phyloP scores from a whole-genome alignment of 2,797 vertebrate species.

The Alectoris magna region DNA sequence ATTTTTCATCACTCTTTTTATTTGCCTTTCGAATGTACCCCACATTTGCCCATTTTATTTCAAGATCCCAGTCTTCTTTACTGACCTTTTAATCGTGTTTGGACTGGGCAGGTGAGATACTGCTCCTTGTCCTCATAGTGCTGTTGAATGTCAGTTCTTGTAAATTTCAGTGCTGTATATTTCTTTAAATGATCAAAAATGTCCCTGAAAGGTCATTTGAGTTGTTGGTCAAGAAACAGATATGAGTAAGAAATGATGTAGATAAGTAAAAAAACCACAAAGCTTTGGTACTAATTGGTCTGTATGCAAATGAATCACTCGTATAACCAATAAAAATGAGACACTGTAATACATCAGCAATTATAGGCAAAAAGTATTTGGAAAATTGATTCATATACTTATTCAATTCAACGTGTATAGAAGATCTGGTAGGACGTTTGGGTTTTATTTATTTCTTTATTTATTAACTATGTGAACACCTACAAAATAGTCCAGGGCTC shows the following conservation, averaged over 20 bases:
- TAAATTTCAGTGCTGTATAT: not conserved
- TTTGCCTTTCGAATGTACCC: not conserved
- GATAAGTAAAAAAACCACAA: not conserved
- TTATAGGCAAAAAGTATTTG: not conserved
- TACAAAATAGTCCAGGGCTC: not conserved
- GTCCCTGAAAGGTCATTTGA: not conserved
- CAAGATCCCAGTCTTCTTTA: not conserved
- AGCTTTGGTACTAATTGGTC: not conserved
- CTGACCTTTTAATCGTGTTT: not conserved
- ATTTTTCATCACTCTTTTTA: not conserved
- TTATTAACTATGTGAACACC: fast-evolving
- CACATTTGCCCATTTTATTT: not conserved
- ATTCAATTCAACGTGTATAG: not conserved
- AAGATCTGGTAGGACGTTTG: not conserved
- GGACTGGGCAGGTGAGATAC: not conserved
- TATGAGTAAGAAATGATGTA: not conserved
- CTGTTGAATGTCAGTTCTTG: not conserved
- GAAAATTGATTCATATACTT: not conserved
- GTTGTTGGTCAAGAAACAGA: not conserved
- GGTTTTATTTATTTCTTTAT: no score
- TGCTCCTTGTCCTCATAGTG: fast-evolving
- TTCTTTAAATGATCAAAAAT: not conserved
- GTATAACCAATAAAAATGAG: not conserved
- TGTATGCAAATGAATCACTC: not conserved
- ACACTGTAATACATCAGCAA: not conserved